Evolutionary conservation across 2,113 vertebrate species (phyloP).

Genomic region (Chaetodon auriga): DNA sequence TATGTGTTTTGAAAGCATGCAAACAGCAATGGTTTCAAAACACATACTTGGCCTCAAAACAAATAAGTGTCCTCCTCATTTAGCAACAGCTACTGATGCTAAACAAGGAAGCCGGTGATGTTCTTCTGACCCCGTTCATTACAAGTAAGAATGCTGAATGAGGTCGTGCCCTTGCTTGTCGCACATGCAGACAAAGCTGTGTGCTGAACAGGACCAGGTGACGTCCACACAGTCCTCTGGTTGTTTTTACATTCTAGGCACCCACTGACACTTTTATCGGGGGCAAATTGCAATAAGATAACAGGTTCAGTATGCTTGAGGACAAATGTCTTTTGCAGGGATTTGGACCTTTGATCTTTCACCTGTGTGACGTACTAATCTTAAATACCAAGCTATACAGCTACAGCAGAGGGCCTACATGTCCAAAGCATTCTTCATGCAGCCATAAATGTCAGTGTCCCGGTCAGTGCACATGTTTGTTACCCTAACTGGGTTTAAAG

Average conservation of each 20-base stretch:
- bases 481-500: background rate
- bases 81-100: constrained; percentile 24
- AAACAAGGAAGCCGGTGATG: constrained; percentile 17
- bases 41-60: constrained; percentile 20
- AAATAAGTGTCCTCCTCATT: constrained; percentile 35
- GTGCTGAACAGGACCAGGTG: constrained; percentile 31
- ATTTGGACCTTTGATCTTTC: constrained; percentile 9
- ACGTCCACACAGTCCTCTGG: background rate
- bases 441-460: background rate
- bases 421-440: no score
- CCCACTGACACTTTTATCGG: constrained; percentile 6
- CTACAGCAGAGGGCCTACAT: background rate
- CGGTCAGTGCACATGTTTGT: background rate
- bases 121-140: background rate
- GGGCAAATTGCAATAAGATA: background rate
- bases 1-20: constrained; percentile 29
- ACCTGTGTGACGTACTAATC: background rate
- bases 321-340: background rate
- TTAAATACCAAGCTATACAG: background rate
- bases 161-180: constrained; percentile 41
- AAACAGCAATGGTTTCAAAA: constrained; percentile 42
- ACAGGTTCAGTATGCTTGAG: background rate
- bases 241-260: constrained; percentile 8
- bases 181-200: constrained; percentile 37
- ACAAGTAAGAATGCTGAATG: constrained; percentile 29